phyloP scores from a whole-genome alignment of 2,797 vertebrate species.

The Pantherophis vulpinus region DNA sequence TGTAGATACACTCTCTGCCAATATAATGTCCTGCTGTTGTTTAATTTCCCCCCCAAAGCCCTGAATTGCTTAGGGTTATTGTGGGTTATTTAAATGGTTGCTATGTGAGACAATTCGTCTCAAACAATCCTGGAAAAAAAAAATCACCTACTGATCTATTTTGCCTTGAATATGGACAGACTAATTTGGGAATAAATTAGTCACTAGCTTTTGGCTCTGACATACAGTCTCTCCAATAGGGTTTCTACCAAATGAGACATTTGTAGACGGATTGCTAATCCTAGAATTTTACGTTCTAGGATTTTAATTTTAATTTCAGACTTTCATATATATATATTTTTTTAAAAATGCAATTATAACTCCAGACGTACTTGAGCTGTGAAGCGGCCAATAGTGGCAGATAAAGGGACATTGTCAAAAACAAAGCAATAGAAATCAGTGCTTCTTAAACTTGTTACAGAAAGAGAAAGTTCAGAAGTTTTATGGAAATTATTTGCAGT shows the following conservation, averaged over 20 bases:
- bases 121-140: background rate
- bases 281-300: slow-evolving; percentile 39
- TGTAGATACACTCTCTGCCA: background rate
- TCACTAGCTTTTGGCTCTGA: background rate
- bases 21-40: background rate
- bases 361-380: slow-evolving; percentile 71
- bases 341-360: slow-evolving; percentile 77
- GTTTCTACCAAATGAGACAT: slow-evolving; percentile 55
- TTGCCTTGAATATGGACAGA: background rate
- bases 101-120: background rate
- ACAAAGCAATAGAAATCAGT: slow-evolving; percentile 54
- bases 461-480: slow-evolving; percentile 49
- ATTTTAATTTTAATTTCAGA: slow-evolving; percentile 67
- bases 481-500: slow-evolving; percentile 6
- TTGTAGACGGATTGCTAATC: slow-evolving; percentile 52
- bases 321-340: slow-evolving; percentile 66
- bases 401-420: slow-evolving; percentile 65
- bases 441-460: slow-evolving; percentile 68
- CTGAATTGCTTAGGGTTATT: background rate
- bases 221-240: slow-evolving; percentile 12
- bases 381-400: slow-evolving; percentile 65
- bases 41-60: background rate
- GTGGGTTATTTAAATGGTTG: background rate
- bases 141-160: background rate
- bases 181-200: background rate